Evolutionary conservation across 2,888 invertebrate species (phyloP), one percentile per base, ranked within the genome.

Genomic region (Aphrophora alni): DNA sequence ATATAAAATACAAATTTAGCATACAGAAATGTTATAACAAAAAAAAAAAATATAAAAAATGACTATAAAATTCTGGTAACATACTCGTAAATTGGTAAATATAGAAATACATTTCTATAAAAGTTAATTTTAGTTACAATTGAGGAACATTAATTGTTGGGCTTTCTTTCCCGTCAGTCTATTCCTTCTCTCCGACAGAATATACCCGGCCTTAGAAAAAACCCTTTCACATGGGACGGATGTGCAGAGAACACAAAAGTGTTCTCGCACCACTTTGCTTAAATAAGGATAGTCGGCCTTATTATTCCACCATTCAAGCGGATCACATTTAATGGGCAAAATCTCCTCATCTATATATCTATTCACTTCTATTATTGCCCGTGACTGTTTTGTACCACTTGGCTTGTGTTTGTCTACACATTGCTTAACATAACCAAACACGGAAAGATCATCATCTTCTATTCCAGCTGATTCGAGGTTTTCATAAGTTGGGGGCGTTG

Each of bases 221-320:
- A 85, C 80, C 73, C 85, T 83, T 77, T 85, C 86, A 69, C 84
- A 84, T 0, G 86, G 85, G 17, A 85, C 85, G 5, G 86, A 86
- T 25, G 86, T 86, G 4, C 85, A 85, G 70, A 83, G 70, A 38
- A 83, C 80, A 69, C 84, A 84, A 75, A 84, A 84, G 72, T 82
- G 75, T 77, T 82, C 82, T 78, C 82, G 82, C 70, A 83, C 82
- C 10, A 86, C 28, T 68, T 84, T 78, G 68, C 68, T 82, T 26
- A 86, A 80, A 75, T 80, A 75, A 24, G 84, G 84, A 75, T 84
- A 85, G 7, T 81, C 77, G 44, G 82, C 78, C 33, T 83, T 83
- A 38, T 81, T 82, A 33, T 80, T 79, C 85, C 85, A 85, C 85
- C 85, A 86, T 38, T 25, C 33, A 70, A 85, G 69, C 7, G 82